Evolutionary conservation across 30 jellyfish, hydroid and myxozoan species (phyloP).

Genomic region (Pseudorhiza aurosa): DNA sequence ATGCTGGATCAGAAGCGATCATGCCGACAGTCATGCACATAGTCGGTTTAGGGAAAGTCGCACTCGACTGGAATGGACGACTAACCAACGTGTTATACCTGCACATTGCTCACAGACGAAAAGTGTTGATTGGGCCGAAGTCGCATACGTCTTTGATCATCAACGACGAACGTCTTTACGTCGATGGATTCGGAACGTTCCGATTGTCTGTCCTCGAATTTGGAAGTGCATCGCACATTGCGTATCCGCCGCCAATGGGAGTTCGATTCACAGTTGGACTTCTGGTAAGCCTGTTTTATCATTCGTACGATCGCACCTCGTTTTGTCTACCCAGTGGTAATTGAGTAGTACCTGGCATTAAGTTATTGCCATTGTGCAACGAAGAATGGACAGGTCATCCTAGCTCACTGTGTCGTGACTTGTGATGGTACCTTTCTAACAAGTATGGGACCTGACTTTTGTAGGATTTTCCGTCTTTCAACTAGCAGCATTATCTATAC

Average conservation of each 20-base stretch:
- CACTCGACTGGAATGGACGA: conserved; percentile 72
- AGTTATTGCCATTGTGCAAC: too few relatives aligned
- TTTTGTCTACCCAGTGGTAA: not conserved
- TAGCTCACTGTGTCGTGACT: too few relatives aligned
- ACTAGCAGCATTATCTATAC: too few relatives aligned
- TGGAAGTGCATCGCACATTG: conserved; percentile 68
- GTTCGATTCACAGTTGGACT: conserved; percentile 65
- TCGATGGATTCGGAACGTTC: conserved; percentile 51
- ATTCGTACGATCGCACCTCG: not conserved
- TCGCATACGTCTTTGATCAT: conserved; percentile 71
- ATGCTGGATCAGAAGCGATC: conserved; percentile 62
- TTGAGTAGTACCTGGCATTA: too few relatives aligned
- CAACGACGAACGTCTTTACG: conserved; percentile 41
- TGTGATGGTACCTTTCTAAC: too few relatives aligned
- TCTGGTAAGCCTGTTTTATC: conserved; percentile 42
- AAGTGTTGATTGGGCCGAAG: conserved; percentile 52
- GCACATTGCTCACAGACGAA: conserved; percentile 61
- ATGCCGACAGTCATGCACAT: conserved; percentile 72
- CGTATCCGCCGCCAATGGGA: conserved; percentile 79
- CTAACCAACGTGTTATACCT: conserved; percentile 47
- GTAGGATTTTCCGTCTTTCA: too few relatives aligned
- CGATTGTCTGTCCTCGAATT: conserved; percentile 59
- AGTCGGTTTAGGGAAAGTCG: conserved; percentile 52
- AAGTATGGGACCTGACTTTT: too few relatives aligned
- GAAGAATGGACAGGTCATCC: too few relatives aligned